Percentiles rank a stretch among this genome's conserved stretches.
Conservation (phyloP, 2,888 invertebrate species). For the Trachelus troglodyta region DNA sequence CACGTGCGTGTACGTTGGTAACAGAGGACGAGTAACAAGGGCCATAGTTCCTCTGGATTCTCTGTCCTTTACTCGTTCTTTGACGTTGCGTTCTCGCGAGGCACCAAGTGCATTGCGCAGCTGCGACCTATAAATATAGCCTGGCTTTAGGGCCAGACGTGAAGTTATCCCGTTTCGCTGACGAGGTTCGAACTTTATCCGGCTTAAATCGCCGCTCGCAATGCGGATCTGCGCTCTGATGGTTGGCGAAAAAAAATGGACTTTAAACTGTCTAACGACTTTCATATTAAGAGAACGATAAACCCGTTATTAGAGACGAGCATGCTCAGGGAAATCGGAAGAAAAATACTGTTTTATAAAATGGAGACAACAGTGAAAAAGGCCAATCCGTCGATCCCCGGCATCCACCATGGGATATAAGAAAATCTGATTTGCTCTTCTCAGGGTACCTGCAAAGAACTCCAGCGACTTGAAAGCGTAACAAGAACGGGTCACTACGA, state of each 20-base stretch:
- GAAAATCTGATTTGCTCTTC: not conserved
- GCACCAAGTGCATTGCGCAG: constrained; percentile 36
- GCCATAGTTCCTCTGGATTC: not conserved
- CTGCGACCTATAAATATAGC: constrained; percentile 51
- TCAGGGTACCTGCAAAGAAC: not conserved
- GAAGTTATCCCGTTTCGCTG: not conserved
- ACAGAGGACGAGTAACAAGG: not conserved
- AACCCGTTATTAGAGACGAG: not conserved
- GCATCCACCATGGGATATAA: not conserved
- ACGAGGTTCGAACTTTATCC: not conserved
- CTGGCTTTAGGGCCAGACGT: constrained; percentile 31
- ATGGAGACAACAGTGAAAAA: not conserved
- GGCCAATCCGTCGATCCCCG: not conserved
- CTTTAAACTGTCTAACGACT: not conserved
- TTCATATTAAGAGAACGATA: not conserved
- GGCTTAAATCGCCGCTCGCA: not conserved
- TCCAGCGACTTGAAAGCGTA: not conserved
- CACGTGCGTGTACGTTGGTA: not conserved
- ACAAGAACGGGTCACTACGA: not conserved
- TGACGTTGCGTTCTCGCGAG: constrained; percentile 3
- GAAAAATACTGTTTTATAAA: not conserved
- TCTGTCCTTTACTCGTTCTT: not conserved
- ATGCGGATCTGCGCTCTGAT: not conserved
- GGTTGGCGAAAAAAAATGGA: not conserved
- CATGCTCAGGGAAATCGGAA: not conserved